A percentile compares a stretch with the other conserved stretches of the same genome.
Conservation (phyloP, 2,888 invertebrate species). For the Amphimallon solstitiale region DNA sequence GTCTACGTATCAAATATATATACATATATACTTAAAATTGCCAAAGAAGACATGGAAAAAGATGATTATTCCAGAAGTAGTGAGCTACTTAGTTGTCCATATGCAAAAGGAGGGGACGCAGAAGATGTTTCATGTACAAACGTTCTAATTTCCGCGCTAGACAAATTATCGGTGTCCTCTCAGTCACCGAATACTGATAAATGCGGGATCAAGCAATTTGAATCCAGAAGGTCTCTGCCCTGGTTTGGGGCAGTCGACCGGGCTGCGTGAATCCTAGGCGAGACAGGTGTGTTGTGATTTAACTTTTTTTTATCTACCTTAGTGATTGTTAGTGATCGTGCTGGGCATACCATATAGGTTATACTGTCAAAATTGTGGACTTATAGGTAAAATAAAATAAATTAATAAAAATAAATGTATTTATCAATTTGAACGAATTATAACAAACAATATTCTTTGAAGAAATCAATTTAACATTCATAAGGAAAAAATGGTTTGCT, state of each 20-base stretch:
- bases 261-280: slow-evolving; percentile 44
- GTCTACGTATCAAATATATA: no score
- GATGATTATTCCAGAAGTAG: slow-evolving; percentile 34
- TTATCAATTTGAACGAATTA: no score
- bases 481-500: no score
- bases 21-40: no score
- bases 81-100: slow-evolving; percentile 1
- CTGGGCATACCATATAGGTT: not conserved
- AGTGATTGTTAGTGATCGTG: slow-evolving; percentile 18
- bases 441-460: no score
- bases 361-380: no score
- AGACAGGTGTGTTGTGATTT: slow-evolving; percentile 39
- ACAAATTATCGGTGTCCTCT: slow-evolving; percentile 39
- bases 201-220: slow-evolving; percentile 41
- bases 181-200: slow-evolving; percentile 43
- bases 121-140: slow-evolving; percentile 13
- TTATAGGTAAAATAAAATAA: no score
- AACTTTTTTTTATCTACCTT: slow-evolving; percentile 16
- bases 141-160: slow-evolving; percentile 40
- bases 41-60: not conserved
- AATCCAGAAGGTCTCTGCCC: slow-evolving; percentile 52
- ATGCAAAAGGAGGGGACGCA: not conserved
- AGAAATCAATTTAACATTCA: no score
- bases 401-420: no score
- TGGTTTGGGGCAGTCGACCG: slow-evolving; percentile 51